Evolutionary conservation across 35 echinoderm and acorn worm species (phyloP), one percentile per base, ranked within the genome.

Genomic region (Ophioderma brevispina): DNA sequence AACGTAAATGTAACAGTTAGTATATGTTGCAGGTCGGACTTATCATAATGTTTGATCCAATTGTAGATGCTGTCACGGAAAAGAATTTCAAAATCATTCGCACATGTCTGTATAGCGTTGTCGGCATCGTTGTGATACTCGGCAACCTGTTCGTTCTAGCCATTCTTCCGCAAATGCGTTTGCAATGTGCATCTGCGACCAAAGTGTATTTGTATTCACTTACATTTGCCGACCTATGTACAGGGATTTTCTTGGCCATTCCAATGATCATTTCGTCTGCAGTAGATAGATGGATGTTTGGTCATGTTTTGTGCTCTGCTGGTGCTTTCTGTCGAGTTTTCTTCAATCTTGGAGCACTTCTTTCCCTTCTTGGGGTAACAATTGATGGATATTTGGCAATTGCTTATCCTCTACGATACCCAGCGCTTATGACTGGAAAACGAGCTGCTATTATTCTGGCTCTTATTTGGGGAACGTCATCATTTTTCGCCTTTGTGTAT

Each of bases 361-460:
- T 59, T 28, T 84, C 81, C 17, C 23, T 59, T 0, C 39, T 63
- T 31, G 25, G 19, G 0, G 6, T 84, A 42, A 84, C 81, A 55
- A 32, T 33, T 2, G 81, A 84, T 84, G 32, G 81, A 32, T 84
- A 49, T 34, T 32, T 84, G 31, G 81, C 81, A 14, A 84, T 84
- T 33, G 39, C 41, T 32, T 84, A 84, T 42, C 33, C 81, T 17
- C 81, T 84, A 32, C 81, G 41, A 30, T 84, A 84, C 32, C 81
- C 81, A 5, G 35, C 38, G n/a, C 40, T 84, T 32, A 84, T 84
- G 81, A 59, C 81, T 46, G 3, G n/a, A 4, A 84, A 31, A 32
- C 42, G 30, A 33, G 38, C 81, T 49, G 55, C 34, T 25, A 15
- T 25, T 42, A 52, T 55, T 6, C 0, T 84, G 17, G 19, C 46